Evolutionary conservation across 2,888 invertebrate species (phyloP).

Genomic region (Eilema caniola): DNA sequence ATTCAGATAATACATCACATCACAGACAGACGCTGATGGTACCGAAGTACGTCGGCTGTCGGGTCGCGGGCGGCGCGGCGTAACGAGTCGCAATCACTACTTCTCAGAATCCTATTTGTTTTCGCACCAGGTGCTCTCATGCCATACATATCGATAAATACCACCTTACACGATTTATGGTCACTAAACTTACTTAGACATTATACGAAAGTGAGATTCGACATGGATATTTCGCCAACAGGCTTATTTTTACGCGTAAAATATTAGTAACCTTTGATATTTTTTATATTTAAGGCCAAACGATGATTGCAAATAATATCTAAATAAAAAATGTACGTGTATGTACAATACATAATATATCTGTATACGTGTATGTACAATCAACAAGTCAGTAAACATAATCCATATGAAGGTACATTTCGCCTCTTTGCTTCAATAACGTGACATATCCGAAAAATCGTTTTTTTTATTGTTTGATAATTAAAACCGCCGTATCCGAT

Average conservation of each 20-base stretch:
- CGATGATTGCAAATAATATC: no score
- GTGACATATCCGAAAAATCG: no score
- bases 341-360: background rate
- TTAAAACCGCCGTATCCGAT: no score
- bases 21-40: constrained; percentile 42
- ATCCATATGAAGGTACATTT: no score
- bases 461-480: no score
- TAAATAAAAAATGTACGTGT: no score
- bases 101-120: constrained; percentile 75
- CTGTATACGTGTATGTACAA: background rate
- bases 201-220: constrained; percentile 43
- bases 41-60: constrained; percentile 31
- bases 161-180: constrained; percentile 42
- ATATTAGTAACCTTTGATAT: no score
- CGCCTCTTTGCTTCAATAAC: no score
- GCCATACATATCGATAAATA: constrained; percentile 58
- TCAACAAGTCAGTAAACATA: background rate
- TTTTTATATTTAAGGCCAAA: no score
- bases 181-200: constrained; percentile 44
- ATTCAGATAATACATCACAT: constrained; percentile 28
- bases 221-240: constrained; percentile 29
- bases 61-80: constrained; percentile 42
- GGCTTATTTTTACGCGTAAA: constrained; percentile 26
- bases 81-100: constrained; percentile 69
- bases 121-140: constrained; percentile 73